A percentile compares a stretch with the other conserved stretches of the same genome.
Conservation (phyloP, 2,113 vertebrate species). For the Neotoma lepida region DNA sequence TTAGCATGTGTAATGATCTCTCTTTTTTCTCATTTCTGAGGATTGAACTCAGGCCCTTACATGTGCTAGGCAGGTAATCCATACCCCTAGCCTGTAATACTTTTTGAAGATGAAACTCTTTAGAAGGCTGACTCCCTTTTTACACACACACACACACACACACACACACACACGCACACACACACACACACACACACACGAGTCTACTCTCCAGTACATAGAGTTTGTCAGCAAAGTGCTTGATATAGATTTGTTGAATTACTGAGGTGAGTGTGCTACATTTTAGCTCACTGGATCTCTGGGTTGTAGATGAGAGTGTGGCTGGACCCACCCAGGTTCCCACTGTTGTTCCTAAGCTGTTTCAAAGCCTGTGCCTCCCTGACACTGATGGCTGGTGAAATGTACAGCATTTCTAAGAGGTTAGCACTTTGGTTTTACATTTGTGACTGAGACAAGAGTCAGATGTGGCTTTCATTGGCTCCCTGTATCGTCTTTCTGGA, state of each 20-base stretch:
- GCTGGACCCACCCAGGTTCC: neutral
- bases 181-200: neutral
- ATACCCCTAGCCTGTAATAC: too few relatives aligned
- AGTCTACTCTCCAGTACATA: neutral
- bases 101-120: neutral
- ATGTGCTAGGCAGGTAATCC: neutral
- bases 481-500: neutral
- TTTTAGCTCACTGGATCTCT: conserved; percentile 20
- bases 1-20: neutral
- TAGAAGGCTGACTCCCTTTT: neutral
- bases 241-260: conserved; percentile 45
- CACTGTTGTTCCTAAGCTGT: neutral
- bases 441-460: neutral
- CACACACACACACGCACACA: neutral
- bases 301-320: neutral
- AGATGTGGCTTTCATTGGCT: neutral
- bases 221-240: neutral
- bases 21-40: neutral
- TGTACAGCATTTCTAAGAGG: neutral
- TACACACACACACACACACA: neutral
- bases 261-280: neutral
- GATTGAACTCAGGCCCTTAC: neutral
- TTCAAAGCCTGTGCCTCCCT: neutral
- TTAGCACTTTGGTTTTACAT: neutral
- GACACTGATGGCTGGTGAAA: neutral